Conservation (phyloP, 1,140 invertebrate genomes). For the Zophobas atratus region DNA sequence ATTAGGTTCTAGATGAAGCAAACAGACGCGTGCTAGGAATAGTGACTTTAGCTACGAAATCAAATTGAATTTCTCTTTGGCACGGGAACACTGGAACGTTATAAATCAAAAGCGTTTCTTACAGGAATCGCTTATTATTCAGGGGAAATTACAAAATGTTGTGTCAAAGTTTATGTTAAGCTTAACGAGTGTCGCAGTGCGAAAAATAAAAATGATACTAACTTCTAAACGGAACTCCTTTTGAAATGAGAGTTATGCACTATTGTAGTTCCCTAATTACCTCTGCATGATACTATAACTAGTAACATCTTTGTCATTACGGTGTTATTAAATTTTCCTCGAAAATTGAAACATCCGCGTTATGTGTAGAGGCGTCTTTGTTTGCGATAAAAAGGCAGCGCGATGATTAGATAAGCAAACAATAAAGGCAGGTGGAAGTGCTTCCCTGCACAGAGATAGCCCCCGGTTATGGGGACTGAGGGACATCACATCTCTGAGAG, state of each 20-base stretch:
- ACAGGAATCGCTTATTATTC: no score
- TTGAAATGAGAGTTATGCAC: no score
- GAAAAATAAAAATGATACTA: no score
- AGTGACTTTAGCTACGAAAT: background rate
- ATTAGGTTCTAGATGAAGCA: no score
- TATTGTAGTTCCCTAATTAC: no score
- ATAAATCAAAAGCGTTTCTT: no score
- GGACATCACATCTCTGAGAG: conserved; percentile 19
- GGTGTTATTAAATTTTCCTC: background rate
- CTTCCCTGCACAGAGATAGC: conserved; percentile 18
- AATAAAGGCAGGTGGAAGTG: conserved; percentile 40
- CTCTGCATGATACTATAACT: no score
- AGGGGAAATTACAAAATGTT: background rate
- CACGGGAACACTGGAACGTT: no score
- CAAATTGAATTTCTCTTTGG: background rate
- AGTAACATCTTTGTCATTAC: background rate
- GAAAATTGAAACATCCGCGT: conserved; percentile 23
- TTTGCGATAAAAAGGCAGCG: conserved; percentile 15
- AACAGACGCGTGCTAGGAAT: no score
- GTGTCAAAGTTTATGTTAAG: no score
- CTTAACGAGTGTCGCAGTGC: no score
- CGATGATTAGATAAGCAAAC: conserved; percentile 43
- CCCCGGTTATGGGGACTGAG: conserved; percentile 7
- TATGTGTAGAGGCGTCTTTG: conserved; percentile 1
- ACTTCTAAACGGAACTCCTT: no score